Evolutionary conservation across 2,797 vertebrate species (phyloP), one percentile per base, ranked within the genome.

Genomic region (Esox masquinongy): DNA sequence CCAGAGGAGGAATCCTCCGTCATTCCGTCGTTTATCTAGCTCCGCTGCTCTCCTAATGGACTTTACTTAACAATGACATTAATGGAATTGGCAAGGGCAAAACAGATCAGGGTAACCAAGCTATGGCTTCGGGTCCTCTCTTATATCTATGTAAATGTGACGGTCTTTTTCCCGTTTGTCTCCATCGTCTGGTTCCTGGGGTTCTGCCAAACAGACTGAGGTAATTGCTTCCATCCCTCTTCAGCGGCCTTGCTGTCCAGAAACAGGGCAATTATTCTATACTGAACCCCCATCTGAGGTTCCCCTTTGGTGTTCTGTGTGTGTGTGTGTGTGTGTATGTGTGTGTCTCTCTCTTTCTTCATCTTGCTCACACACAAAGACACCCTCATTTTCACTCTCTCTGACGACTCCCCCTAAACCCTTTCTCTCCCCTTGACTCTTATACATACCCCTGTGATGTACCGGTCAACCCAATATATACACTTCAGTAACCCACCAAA

Each of bases 141-240:
- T 17, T 53, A 19, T 53, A 53, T 53, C 50, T n/a, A 11, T 9
- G 53, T 56, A 22, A 22, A 56, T 9, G 50, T 24, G 29, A 31
- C 22, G 22, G 22, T 19, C 56, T 67, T 2, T 31, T 29, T 67
- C 15, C 8, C 31, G 19, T 12, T 4, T 39, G 15, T 68, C 36
- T 16, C 66, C 34, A 34, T 17, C n/a, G 17, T n/a, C 67, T 68
- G 34, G 67, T 16, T 56, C 19, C 53, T 56, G 53, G 53, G 53
- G 6, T 56, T 68, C 67, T 68, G 67, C 19, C 36, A 19, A 11
- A 22, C 67, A 68, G 67, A 68, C 36, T 34, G 67, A 47, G 67
- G 34, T 68, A 68, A 68, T 68, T 68, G 36, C 67, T 68, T 68
- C 67, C 67, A 68, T 36, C 34, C n/a, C 8, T 39, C 67, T n/a